These are phyloP conservation scores for Nyctibius bracteatus DNA, from an alignment of 2,113 vertebrate genomes.

Conservation along the genomic window DNA sequence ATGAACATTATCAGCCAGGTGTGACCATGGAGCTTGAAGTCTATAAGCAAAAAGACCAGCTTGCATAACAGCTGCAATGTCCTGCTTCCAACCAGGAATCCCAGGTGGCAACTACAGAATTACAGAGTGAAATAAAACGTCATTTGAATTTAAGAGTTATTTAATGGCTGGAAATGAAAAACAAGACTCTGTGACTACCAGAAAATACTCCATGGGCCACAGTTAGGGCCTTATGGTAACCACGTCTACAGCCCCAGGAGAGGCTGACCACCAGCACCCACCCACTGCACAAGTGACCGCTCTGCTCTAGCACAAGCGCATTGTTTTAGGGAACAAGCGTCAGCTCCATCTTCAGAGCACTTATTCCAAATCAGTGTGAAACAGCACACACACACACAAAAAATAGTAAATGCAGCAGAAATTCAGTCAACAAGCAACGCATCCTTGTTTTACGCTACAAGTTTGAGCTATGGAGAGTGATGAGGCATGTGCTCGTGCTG, in stretches of 20 bases:
- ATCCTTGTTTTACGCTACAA: neutral
- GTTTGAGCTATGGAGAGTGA: neutral
- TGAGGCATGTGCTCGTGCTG: neutral
- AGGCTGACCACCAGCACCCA: neutral
- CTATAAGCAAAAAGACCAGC: neutral
- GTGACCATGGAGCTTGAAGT: neutral
- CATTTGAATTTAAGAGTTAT: neutral
- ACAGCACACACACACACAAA: neutral
- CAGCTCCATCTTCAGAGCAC: neutral
- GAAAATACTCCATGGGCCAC: neutral
- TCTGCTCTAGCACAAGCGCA: neutral
- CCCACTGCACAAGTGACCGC: rapidly evolving
- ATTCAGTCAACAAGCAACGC: rapidly evolving
- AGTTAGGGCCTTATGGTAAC: too few species aligned
- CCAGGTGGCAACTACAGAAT: neutral
- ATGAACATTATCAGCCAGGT: too few species aligned
- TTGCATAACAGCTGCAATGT: neutral
- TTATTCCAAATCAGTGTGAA: neutral
- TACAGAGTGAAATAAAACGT: neutral
- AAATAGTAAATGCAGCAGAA: neutral
- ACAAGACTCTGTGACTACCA: neutral
- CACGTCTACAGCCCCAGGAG: neutral
- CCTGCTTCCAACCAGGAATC: neutral
- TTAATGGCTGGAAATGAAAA: neutral
- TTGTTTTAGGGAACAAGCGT: neutral